phyloP scores from a whole-genome alignment of 2,113 vertebrate species.

The Myanophis thanlyinensis region DNA sequence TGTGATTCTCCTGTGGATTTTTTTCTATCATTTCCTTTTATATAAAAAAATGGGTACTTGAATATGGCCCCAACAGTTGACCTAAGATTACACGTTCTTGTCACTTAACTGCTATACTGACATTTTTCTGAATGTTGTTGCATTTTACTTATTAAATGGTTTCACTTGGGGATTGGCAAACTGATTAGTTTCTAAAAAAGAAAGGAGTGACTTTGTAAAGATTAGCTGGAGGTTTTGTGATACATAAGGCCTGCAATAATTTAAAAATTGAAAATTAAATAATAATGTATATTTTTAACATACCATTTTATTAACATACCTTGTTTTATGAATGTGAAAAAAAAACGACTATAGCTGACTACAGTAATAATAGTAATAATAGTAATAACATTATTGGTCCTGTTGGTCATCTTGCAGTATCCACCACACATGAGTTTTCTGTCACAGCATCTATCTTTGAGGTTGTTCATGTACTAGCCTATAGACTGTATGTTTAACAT shows the following conservation, averaged over 20 bases:
- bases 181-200: not conserved
- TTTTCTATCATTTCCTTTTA: not conserved
- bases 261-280: not conserved
- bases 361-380: not conserved
- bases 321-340: not conserved
- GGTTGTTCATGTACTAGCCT: not conserved
- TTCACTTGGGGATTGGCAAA: not conserved
- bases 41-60: not conserved
- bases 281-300: not conserved
- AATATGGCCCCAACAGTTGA: not conserved
- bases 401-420: not conserved
- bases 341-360: not conserved
- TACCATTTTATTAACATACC: not conserved
- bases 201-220: not conserved
- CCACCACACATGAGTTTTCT: not conserved
- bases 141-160: not conserved
- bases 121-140: not conserved
- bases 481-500: no score
- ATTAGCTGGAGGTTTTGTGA: not conserved
- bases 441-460: not conserved
- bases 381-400: not conserved
- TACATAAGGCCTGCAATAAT: not conserved
- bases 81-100: not conserved
- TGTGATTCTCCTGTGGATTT: not conserved
- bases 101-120: not conserved